Evolutionary conservation across 2,888 invertebrate species (phyloP), one percentile per base, ranked within the genome.

Genomic region (Magallana nippona): DNA sequence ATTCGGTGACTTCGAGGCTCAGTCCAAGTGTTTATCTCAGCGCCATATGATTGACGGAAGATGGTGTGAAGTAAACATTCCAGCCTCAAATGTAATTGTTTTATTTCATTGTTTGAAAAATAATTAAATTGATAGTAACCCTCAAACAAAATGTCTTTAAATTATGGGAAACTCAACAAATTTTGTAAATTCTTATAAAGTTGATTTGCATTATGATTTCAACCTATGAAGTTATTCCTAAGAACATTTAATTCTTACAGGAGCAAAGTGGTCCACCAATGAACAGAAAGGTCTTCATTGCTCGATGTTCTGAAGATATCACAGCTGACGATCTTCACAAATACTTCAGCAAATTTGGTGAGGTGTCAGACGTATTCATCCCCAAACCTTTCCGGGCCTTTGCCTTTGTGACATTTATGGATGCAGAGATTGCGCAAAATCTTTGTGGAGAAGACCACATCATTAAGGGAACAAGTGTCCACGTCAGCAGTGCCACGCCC

Each of bases 1-100:
- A 83, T 99, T 99, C 95, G 97, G 97, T 71, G 97, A 97, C 83
- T 98, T 98, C 94, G 98, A 99, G 90, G 97, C 98, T 62, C 99
- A 99, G 95, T 96, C 98, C 95, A 96, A 98, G 93, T 99, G 98
- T 58, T 95, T 99, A 86, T 97, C 98, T 19, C 98, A 98, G 93
- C 96, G 98, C 84, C 98, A 99, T 94, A 97, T 98, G 95, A 99
- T 99, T 91, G 99, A 99, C 94, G 98, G 98, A 0, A 96, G 99
- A 89, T 98, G 98, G 98, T 99, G 99, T 93, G 99, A 99, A 95
- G 99, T 99, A 1, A 98, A 98, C 95, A 97, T 99, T 92, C 99
- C 99, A 55, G 98, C 98, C 95, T 98, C 98, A 8, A 98, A 98
- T 96, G 96, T 96, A 90, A 85, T 89, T 86, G 19, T 13, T 60